Evolutionary conservation across 2,888 invertebrate genomes (phyloP).

Genomic region (Cheilosia variabilis): DNA sequence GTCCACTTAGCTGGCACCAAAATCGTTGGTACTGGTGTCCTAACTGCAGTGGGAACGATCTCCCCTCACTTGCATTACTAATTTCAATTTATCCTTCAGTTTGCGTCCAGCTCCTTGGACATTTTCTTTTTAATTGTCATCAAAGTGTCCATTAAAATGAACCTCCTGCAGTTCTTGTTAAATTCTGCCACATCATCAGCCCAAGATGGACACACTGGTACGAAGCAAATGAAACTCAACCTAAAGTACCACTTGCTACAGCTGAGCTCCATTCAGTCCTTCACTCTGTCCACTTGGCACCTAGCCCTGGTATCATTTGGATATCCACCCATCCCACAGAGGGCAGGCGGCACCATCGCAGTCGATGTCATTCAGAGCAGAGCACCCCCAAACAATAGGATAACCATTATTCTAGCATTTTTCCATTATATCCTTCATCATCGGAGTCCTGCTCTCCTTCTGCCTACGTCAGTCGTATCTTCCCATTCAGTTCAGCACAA

Average conservation of each 20-base stretch:
- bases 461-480: slow-evolving; percentile 52
- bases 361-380: neutral
- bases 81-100: too few species aligned
- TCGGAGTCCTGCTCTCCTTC: neutral
- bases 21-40: too few species aligned
- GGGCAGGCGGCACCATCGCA: neutral
- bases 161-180: slow-evolving; percentile 76
- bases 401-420: slow-evolving; percentile 47
- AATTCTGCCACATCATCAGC: slow-evolving; percentile 77
- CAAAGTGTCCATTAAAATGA: slow-evolving; percentile 77
- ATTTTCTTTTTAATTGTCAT: slow-evolving; percentile 76
- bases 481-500: slow-evolving; percentile 28
- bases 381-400: slow-evolving; percentile 8
- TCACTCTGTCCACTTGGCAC: slow-evolving; percentile 38
- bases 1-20: too few species aligned
- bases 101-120: slow-evolving; percentile 8
- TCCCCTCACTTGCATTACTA: too few species aligned
- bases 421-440: slow-evolving; percentile 39
- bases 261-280: slow-evolving; percentile 9
- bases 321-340: slow-evolving; percentile 16
- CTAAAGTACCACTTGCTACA: slow-evolving; percentile 6
- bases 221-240: slow-evolving; percentile 11
- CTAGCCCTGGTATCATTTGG: slow-evolving; percentile 41
- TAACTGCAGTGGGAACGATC: too few species aligned
- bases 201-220: slow-evolving; percentile 37